Conservation (phyloP, 2,113 vertebrate species). For the Montifringilla adamsi region DNA sequence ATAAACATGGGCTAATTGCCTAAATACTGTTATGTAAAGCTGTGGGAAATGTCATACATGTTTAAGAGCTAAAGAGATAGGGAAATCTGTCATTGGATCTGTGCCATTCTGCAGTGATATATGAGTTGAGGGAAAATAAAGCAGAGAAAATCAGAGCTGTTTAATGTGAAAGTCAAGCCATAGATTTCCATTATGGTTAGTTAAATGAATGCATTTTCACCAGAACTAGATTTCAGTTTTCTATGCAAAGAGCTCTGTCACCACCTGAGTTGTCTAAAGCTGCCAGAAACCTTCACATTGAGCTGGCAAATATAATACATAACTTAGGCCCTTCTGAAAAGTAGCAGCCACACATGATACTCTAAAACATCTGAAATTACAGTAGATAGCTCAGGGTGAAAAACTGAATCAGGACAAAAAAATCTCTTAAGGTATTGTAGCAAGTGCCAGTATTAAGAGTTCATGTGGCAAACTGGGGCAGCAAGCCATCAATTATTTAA, state of each 20-base stretch:
- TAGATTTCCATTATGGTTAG: neutral
- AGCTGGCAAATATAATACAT: neutral
- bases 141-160: neutral
- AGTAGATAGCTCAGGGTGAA: neutral
- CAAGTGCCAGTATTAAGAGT: neutral
- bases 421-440: neutral
- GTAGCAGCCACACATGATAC: accelerated
- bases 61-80: neutral
- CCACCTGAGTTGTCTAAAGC: neutral
- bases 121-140: neutral
- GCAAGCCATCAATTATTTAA: neutral
- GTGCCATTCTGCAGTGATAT: neutral
- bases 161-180: neutral
- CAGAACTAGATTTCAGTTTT: neutral
- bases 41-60: neutral
- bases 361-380: neutral
- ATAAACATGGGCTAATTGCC: neutral
- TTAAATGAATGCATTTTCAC: neutral
- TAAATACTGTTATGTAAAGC: neutral
- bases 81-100: neutral
- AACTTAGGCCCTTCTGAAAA: neutral
- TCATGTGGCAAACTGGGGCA: neutral
- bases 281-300: neutral
- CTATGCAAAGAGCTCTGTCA: neutral
- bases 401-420: neutral